Conservation (phyloP, 2,888 invertebrate genomes). For the Gymnoscelis rufifasciata region DNA sequence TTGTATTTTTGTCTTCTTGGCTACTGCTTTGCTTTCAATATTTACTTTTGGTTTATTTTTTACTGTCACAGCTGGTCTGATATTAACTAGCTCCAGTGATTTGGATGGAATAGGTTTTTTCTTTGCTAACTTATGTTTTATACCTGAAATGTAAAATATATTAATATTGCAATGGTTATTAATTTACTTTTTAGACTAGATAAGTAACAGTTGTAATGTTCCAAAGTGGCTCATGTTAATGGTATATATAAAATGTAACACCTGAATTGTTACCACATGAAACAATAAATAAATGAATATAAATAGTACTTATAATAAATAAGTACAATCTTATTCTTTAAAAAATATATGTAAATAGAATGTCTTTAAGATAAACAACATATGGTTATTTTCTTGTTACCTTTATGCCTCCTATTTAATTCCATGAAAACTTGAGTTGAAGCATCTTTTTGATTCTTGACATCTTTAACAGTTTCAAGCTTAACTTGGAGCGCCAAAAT, state of each 20-base stretch:
- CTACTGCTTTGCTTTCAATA: slow-evolving; percentile 4
- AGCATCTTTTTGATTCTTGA: slow-evolving; percentile 51
- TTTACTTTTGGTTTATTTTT: slow-evolving; percentile 2
- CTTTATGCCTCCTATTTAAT: slow-evolving; percentile 50
- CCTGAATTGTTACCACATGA: too few species aligned
- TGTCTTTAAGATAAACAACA: too few species aligned
- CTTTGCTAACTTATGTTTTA: background rate
- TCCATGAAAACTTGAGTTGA: slow-evolving; percentile 58
- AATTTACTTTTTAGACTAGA: too few species aligned
- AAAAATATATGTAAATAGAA: too few species aligned
- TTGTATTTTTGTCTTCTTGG: slow-evolving; percentile 5
- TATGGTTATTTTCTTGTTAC: slow-evolving; percentile 41
- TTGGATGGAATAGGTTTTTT: slow-evolving; percentile 39
- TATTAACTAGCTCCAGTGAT: background rate
- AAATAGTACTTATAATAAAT: too few species aligned
- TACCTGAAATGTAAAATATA: background rate
- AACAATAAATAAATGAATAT: too few species aligned
- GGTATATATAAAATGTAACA: too few species aligned
- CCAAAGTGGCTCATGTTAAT: too few species aligned
- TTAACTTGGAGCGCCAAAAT: slow-evolving; percentile 64
- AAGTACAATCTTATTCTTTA: too few species aligned
- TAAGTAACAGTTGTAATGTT: too few species aligned
- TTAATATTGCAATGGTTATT: too few species aligned
- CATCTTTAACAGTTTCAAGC: slow-evolving; percentile 44
- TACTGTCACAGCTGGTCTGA: background rate